Conservation (phyloP, 30 jellyfish, hydroid and myxozoan genomes). For the Hydra vulgaris region DNA sequence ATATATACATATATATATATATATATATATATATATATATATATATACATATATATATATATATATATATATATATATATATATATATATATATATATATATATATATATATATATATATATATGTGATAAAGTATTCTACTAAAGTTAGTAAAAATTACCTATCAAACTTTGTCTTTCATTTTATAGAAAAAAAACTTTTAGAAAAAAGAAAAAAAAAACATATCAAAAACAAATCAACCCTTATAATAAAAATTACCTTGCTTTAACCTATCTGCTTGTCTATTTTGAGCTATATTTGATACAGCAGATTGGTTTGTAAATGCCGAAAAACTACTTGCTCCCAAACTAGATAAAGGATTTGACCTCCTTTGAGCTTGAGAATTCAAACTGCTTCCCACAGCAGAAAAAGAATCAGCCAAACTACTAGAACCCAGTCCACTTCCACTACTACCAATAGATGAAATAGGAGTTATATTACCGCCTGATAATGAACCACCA, state of each 20-base stretch:
- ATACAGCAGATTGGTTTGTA: conserved; percentile 41
- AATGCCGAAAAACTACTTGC: conserved; percentile 40
- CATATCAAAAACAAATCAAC: no score
- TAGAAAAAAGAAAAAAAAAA: background rate
- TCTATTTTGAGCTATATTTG: conserved; percentile 61
- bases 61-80: no score
- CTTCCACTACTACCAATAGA: conserved; percentile 32
- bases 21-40: no score
- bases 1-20: no score
- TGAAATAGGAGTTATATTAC: background rate
- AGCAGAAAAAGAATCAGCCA: conserved; percentile 34
- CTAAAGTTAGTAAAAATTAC: no score
- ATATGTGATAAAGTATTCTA: no score
- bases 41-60: no score
- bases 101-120: no score
- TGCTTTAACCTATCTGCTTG: conserved; percentile 77
- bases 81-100: no score
- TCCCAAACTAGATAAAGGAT: conserved; percentile 24
- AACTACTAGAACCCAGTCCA: conserved; percentile 20
- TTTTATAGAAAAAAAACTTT: background rate
- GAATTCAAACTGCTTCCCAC: conserved; percentile 14
- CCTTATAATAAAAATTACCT: conserved; percentile 30
- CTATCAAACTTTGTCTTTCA: background rate
- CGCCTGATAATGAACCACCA: conserved; percentile 13
- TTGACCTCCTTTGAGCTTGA: conserved; percentile 7